Evolutionary conservation across 2,797 vertebrate species (phyloP), one percentile per base, ranked within the genome.

Genomic region (Sebastes trivittatus): DNA sequence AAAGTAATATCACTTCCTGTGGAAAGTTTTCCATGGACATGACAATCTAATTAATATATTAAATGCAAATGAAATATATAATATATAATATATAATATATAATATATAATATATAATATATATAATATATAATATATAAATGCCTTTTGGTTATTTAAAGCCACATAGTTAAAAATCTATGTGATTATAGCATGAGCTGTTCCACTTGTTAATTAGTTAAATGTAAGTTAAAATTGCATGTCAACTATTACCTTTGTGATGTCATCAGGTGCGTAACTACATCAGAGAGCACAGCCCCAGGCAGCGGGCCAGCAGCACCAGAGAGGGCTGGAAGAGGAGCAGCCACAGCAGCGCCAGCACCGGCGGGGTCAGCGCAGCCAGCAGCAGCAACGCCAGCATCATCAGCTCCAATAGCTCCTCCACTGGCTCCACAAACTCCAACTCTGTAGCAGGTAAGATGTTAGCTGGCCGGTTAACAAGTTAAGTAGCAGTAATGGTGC

Each of bases 381-480:
- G 97, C 94, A 99, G 98, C 95, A 98, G 98, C 7, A 97, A 97
- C 72, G 97, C 96, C 93, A 99, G 99, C 96, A 97, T 99, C 97
- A 97, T 98, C 89, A 99, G 98, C 89, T 97, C 97, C 0, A 92
- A 93, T 7, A 99, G 98, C 96, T 99, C 98, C 60, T 99, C 98
- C 13, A 93, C 96, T 0, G 96, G 96, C 49, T 98, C 98, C 80
- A 97, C 97, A 0, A 95, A 94, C 46, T 96, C 98, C 93, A 98
- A 97, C 91, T 94, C 94, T 16, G 74, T 94, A 11, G 92, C 94
- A 63, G 94, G 94, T 94, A 30, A 70, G 75, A 22, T 0, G 29
- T 7, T 6, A 3, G 7, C 16, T 25, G 61, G n/a, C 52, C 16
- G 0, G 25, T 8, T 18, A 11, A 3, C 18, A 4, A 4, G 22